These are phyloP conservation scores for Paraplagusia blochii DNA, from an alignment of 2,113 vertebrate genomes.

Conservation along the genomic window DNA sequence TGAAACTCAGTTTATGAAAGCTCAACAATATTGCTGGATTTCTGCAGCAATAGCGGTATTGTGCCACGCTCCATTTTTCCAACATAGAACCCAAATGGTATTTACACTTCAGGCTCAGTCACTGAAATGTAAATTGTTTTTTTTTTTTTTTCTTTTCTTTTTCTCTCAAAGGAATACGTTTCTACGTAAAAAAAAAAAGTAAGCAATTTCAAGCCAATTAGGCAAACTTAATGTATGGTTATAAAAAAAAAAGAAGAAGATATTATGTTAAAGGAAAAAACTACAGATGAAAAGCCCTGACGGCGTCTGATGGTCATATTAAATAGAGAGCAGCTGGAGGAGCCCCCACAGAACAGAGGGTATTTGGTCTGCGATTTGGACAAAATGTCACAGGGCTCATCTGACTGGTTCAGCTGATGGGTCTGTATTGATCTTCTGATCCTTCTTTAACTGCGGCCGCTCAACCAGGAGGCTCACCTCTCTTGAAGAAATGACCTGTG, in stretches of 20 bases:
- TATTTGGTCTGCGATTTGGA: slow-evolving; percentile 19
- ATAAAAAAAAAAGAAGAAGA: neutral
- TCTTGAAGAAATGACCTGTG: slow-evolving; percentile 12
- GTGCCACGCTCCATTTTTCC: too few species aligned
- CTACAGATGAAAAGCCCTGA: neutral
- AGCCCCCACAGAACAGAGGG: neutral
- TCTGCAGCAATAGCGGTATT: too few species aligned
- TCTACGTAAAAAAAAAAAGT: neutral
- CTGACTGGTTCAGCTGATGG: slow-evolving; percentile 51
- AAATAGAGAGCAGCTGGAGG: slow-evolving; percentile 11
- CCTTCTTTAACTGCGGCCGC: slow-evolving; percentile 28
- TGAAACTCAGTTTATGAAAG: too few species aligned
- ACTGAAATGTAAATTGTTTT: too few species aligned
- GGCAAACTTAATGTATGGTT: neutral
- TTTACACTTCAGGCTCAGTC: too few species aligned
- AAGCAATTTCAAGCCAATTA: neutral
- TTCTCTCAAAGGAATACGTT: neutral
- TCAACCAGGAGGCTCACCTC: slow-evolving; percentile 7
- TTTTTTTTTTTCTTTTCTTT: too few species aligned
- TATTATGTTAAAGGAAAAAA: neutral
- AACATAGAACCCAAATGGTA: too few species aligned
- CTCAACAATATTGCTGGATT: too few species aligned
- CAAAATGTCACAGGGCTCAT: slow-evolving; percentile 44
- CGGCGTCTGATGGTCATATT: neutral
- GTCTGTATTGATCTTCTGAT: slow-evolving; percentile 55